Percentiles rank a stretch among this genome's conserved stretches.
Conservation (phyloP, 1,140 invertebrate genomes). For the Ooceraea biroi region DNA sequence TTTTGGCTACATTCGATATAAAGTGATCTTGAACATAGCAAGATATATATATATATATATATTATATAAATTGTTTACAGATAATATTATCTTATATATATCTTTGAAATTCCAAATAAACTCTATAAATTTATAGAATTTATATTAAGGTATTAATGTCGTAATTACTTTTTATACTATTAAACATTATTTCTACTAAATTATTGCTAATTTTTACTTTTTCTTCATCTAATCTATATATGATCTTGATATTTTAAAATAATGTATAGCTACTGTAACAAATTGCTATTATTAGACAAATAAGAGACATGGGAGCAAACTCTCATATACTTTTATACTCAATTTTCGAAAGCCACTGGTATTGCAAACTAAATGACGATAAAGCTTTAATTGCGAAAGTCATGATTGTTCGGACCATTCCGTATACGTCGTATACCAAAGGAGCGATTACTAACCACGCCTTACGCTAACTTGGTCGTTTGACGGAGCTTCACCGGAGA, state of each 20-base stretch:
- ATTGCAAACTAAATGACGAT: conserved; percentile 44
- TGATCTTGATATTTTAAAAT: conserved; percentile 4
- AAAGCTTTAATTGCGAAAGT: conserved; percentile 64
- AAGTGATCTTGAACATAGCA: background rate
- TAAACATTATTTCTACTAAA: background rate
- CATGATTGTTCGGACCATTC: conserved; percentile 52
- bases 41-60: background rate
- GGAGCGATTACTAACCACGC: conserved; percentile 66
- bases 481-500: conserved; percentile 75
- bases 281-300: background rate
- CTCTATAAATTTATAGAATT: background rate
- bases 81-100: background rate
- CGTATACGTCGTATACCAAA: conserved; percentile 63
- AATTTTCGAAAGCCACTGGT: conserved; percentile 5
- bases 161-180: background rate
- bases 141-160: no score
- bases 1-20: conserved; percentile 11
- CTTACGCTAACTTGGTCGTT: conserved; percentile 66
- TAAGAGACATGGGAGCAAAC: background rate
- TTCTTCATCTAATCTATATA: background rate
- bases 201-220: background rate
- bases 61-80: background rate
- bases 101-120: background rate
- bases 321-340: background rate
- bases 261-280: background rate